phyloP scores from a whole-genome alignment of 1,140 invertebrate genomes.

The Nephotettix cincticeps region DNA sequence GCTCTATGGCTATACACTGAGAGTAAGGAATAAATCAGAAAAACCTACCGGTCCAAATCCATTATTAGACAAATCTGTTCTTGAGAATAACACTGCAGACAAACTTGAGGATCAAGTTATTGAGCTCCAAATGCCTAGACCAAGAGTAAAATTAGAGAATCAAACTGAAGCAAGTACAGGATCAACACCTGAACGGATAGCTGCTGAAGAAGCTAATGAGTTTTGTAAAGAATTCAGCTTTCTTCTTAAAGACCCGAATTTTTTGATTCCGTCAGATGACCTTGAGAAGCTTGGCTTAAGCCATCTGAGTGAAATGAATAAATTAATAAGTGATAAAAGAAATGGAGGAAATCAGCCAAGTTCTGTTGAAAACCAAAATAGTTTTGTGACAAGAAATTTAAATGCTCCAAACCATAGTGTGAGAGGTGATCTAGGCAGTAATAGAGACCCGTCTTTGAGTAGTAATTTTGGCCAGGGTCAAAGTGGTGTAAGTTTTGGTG shows the following conservation, averaged over 20 bases:
- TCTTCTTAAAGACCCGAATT: not conserved
- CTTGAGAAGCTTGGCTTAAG: constrained; percentile 5
- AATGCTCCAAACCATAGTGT: no score
- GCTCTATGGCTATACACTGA: constrained; percentile 3
- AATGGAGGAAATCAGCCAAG: no score
- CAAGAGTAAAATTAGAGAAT: not conserved
- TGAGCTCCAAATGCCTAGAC: constrained; percentile 1
- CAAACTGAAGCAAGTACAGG: not conserved
- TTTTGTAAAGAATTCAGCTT: constrained; percentile 8
- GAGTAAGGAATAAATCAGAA: not conserved
- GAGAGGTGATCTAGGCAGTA: no score
- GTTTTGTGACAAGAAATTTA: no score
- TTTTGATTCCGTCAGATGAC: constrained; percentile 1
- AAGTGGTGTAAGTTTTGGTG: no score
- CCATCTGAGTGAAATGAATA: constrained; percentile 9
- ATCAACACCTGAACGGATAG: not conserved
- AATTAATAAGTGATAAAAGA: not conserved
- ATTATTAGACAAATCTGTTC: constrained; percentile 5
- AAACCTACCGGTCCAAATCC: not conserved
- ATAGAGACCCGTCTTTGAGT: no score
- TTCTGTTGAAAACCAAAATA: not conserved
- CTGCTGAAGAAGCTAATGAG: constrained; percentile 4
- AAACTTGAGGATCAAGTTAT: not conserved
- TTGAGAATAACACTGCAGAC: not conserved
- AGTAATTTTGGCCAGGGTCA: no score